Evolutionary conservation across 2,888 invertebrate genomes (phyloP).

Genomic region (Mycalesis mineus): DNA sequence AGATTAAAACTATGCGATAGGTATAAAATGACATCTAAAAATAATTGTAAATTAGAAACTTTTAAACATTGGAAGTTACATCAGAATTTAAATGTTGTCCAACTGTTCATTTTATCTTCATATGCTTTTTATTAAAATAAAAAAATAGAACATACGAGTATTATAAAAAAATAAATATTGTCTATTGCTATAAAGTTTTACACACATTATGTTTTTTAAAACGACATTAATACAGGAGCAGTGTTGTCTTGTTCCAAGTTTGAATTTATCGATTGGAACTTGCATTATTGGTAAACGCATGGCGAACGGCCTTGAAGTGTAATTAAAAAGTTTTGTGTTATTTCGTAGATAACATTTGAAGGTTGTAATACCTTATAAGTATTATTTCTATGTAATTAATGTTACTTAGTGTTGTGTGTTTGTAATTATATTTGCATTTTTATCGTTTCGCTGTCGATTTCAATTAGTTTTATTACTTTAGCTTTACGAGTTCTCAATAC

Average conservation of each 20-base stretch:
- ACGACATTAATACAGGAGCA: slow-evolving; percentile 14
- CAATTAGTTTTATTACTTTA: not conserved
- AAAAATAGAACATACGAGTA: not conserved
- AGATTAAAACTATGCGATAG: no score
- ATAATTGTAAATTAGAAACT: no score
- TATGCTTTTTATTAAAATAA: no score
- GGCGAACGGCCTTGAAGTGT: slow-evolving; percentile 33
- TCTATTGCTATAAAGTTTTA: slow-evolving; percentile 26
- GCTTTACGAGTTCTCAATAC: no score
- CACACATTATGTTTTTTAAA: slow-evolving; percentile 30
- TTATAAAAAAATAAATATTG: slow-evolving; percentile 1
- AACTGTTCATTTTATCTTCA: no score
- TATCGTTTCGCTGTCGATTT: not conserved
- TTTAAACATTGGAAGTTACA: no score
- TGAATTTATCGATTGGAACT: slow-evolving; percentile 34
- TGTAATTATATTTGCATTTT: not conserved
- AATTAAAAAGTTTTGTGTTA: slow-evolving; percentile 33
- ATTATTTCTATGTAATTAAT: not conserved
- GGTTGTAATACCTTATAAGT: not conserved
- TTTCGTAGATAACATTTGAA: not conserved
- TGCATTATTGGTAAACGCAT: slow-evolving; percentile 30
- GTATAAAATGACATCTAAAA: no score
- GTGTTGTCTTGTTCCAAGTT: slow-evolving; percentile 32
- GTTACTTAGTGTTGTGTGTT: not conserved
- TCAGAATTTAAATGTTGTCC: no score